Percentiles rank a stretch among this genome's conserved stretches.
Evolutionary conservation across 2,797 vertebrate genomes (phyloP).

Genomic region (Antennarius maculatus): DNA sequence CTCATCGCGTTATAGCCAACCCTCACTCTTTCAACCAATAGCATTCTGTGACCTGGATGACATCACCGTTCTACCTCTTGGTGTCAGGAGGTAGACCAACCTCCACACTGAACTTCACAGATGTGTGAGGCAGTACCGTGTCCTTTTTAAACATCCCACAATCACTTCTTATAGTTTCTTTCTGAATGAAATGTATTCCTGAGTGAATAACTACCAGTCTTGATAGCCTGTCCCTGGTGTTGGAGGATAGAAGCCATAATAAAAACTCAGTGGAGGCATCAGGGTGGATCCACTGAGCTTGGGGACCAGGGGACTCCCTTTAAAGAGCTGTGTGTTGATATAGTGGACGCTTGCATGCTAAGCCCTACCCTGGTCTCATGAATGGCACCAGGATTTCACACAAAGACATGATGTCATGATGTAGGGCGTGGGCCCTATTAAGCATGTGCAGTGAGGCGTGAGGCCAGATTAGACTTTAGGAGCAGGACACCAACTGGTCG

Average conservation of each 20-base stretch:
- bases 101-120: constrained; percentile 39
- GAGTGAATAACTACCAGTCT: constrained; percentile 21
- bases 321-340: constrained; percentile 79
- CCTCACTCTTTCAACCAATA: constrained; percentile 46
- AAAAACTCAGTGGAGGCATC: constrained; percentile 58
- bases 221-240: constrained; percentile 31
- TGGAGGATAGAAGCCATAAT: constrained; percentile 53
- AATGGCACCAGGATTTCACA: constrained; percentile 89
- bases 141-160: constrained; percentile 26
- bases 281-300: constrained; percentile 64
- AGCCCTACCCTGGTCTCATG: constrained; percentile 78
- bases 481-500: constrained; percentile 80
- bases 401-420: constrained; percentile 94
- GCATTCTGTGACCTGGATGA: constrained; percentile 18
- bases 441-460: constrained; percentile 88
- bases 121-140: constrained; percentile 18
- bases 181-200: constrained; percentile 14
- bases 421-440: constrained; percentile 86
- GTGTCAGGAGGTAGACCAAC: constrained; percentile 39
- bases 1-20: constrained; percentile 39
- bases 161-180: constrained; percentile 25
- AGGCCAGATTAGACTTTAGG: constrained; percentile 86
- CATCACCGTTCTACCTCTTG: constrained; percentile 48
- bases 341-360: constrained; percentile 79
- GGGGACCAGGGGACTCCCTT: constrained; percentile 73